Evolutionary conservation across 2,113 vertebrate genomes (phyloP).

Genomic region (Leptocoma aspasia): DNA sequence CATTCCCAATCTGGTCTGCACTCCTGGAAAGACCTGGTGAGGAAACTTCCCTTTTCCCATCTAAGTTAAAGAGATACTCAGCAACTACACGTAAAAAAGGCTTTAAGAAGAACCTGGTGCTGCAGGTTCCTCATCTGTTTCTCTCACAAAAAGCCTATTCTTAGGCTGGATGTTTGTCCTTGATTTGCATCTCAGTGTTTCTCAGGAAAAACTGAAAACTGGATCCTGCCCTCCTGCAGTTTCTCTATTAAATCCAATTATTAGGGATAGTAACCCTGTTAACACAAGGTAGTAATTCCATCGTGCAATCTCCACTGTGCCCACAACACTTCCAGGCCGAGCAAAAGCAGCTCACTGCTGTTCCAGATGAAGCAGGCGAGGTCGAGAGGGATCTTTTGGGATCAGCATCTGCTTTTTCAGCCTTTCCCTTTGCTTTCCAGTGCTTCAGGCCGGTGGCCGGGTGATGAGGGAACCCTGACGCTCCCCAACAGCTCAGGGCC

Average conservation of each 20-base stretch:
- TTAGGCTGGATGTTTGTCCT: background rate
- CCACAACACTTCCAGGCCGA: accelerated
- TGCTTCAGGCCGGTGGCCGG: background rate
- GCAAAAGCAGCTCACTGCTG: background rate
- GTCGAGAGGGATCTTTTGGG: background rate
- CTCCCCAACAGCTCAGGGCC: background rate
- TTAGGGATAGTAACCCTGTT: background rate
- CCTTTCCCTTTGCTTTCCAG: background rate
- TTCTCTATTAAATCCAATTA: constrained; percentile 16
- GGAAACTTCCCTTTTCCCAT: background rate
- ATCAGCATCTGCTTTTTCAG: background rate
- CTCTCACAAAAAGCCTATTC: background rate
- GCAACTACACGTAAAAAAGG: background rate
- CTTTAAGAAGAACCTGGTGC: background rate
- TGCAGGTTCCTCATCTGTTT: background rate
- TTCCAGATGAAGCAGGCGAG: background rate
- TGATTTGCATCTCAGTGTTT: background rate
- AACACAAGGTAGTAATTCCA: background rate
- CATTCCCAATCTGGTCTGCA: background rate
- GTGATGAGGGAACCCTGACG: accelerated
- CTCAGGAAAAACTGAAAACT: background rate
- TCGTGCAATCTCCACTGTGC: background rate
- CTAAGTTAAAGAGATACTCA: background rate
- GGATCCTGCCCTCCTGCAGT: background rate
- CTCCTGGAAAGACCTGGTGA: background rate